Conservation (phyloP, 2,113 vertebrate species). For the Silurus glanis region DNA sequence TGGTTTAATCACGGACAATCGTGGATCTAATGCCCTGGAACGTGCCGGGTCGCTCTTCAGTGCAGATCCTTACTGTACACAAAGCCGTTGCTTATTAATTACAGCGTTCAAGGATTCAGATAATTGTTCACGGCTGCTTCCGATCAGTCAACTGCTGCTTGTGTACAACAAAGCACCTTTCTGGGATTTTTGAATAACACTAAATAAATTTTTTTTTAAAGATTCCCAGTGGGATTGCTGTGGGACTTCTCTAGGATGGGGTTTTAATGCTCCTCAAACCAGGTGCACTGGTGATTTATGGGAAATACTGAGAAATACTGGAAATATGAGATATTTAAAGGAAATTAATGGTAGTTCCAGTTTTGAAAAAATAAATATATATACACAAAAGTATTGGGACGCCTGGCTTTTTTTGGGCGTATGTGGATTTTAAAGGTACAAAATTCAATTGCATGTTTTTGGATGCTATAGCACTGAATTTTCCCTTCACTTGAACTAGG, state of each 20-base stretch:
- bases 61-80: not conserved
- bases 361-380: not conserved
- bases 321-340: not conserved
- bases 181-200: not conserved
- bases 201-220: not conserved
- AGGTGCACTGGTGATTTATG: not conserved
- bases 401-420: too few species aligned
- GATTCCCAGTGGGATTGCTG: not conserved
- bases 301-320: too few species aligned
- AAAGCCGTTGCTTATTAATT: conserved; percentile 11
- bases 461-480: too few species aligned
- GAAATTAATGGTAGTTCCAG: not conserved
- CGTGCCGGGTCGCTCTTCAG: not conserved
- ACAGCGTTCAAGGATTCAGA: conserved; percentile 23
- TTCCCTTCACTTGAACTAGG: too few species aligned
- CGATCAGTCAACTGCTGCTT: not conserved
- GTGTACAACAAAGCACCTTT: not conserved
- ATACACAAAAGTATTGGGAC: too few species aligned
- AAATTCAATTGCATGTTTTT: too few species aligned
- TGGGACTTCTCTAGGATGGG: not conserved
- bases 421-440: too few species aligned
- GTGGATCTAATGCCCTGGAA: conserved; percentile 7
- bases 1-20: conserved; percentile 6
- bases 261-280: not conserved
- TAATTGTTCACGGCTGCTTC: not conserved